Conservation (phyloP, 2,113 vertebrate genomes). For the Emberiza fucata region DNA sequence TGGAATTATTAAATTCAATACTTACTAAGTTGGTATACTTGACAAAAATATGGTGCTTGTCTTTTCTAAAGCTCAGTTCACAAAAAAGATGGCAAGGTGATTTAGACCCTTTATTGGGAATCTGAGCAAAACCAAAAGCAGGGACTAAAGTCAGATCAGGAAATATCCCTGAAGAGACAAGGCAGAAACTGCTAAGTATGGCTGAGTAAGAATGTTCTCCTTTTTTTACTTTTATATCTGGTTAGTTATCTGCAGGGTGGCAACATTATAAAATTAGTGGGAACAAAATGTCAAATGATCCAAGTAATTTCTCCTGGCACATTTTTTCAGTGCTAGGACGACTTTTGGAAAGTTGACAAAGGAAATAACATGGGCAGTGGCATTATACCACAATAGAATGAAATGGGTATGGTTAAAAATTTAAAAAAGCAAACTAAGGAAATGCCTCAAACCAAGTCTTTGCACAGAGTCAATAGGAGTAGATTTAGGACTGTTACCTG, state of each 20-base stretch:
- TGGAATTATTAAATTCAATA: neutral
- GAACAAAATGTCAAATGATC: constrained; percentile 15
- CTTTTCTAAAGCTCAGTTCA: constrained; percentile 20
- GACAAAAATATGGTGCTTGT: neutral
- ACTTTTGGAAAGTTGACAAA: constrained; percentile 21
- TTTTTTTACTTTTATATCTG: neutral
- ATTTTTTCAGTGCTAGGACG: neutral
- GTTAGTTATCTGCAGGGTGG: constrained; percentile 52
- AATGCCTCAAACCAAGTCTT: neutral
- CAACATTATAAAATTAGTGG: neutral
- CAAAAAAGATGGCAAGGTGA: constrained; percentile 43
- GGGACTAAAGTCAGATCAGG: constrained; percentile 37
- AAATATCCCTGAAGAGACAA: constrained; percentile 39
- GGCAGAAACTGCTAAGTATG: neutral
- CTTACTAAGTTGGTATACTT: neutral
- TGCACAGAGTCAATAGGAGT: neutral
- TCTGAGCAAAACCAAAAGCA: constrained; percentile 40
- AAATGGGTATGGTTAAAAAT: neutral
- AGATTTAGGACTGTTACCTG: neutral
- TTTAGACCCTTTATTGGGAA: constrained; percentile 2
- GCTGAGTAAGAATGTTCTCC: neutral
- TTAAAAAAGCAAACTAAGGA: neutral
- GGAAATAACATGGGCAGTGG: neutral
- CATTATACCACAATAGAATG: neutral
- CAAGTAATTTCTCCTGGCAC: neutral